Base-by-base conservation (phyloP, 1,140 invertebrate genomes). In the Popillia japonica region DNA sequence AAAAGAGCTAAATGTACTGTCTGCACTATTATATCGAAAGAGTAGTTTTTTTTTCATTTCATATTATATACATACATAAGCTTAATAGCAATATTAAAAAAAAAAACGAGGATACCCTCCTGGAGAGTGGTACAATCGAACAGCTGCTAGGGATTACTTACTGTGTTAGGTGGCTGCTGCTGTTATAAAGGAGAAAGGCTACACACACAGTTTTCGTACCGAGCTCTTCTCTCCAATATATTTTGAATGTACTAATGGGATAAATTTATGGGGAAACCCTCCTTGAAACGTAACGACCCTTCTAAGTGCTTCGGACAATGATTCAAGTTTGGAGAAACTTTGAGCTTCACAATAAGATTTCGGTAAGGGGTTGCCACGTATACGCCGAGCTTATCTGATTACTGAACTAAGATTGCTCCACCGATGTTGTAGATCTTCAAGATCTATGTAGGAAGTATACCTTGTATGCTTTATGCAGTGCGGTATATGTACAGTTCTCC, bases 221-320 rank as follows among this genome's bases (percentile, higher is more conserved):
- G 27, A 34, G 27, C 27, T 34, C 27, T 34, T 34, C 27, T 34
- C 27, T 34, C 27, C 4, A n/a, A 48, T 48, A 68, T 22, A 22
- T 23, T 27, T 27, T 27, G 61, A 27, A 68, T 22, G 20, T 68
- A 68, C 61, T 68, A 68, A 68, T 68, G 61, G 61, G 61, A 22
- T 68, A 68, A 68, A 68, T 68, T 68, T 68, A 68, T 68, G 61
- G 61, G 61, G 61, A 68, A 34, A 68, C 22, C 61, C 61, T 34
- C 22, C 20, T 11, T 7, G 22, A 34, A 68, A 68, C 61, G 61
- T 68, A 68, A 17, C 17, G 20, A 68, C 61, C 61, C 61, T 68
- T 20, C 22, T 34, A 68, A 68, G 22, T 68, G 61, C 61, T 68
- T 9, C 61, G 11, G 61, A 68, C 61, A 68, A 68, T 68, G 61